Percentiles rank a stretch among this genome's conserved stretches.
These are phyloP conservation scores for Eulemur coronatus DNA, from an alignment of 2,797 vertebrate genomes.

Conservation along the genomic window DNA sequence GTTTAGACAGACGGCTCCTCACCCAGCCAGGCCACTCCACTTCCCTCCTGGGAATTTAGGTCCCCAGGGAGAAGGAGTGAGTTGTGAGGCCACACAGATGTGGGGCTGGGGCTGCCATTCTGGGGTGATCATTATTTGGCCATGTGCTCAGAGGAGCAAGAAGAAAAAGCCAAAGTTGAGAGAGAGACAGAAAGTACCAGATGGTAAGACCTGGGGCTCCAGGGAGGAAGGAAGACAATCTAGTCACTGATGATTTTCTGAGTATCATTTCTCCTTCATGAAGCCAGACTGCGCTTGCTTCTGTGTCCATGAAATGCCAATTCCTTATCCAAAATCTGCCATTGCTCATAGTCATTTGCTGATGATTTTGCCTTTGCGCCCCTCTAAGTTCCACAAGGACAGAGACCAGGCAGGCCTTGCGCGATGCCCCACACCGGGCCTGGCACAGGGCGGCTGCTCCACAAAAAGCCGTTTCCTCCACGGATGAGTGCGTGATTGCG, in stretches of 20 bases:
- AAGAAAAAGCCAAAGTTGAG: neutral
- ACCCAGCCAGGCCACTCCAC: too few relatives aligned
- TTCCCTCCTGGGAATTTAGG: neutral
- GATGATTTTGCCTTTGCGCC: too few relatives aligned
- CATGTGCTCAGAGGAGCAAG: neutral
- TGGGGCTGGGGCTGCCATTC: neutral
- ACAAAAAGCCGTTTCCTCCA: neutral
- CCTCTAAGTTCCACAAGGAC: neutral
- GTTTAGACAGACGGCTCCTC: fast-evolving
- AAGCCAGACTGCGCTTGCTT: neutral
- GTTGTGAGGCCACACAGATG: neutral
- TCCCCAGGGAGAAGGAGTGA: neutral
- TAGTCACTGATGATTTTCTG: too few relatives aligned
- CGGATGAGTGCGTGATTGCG: neutral
- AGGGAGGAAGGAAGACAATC: neutral
- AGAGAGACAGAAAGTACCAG: neutral
- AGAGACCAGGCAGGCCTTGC: neutral
- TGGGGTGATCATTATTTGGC: neutral
- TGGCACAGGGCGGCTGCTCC: neutral
- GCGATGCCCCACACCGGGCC: neutral
- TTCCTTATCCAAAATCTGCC: neutral
- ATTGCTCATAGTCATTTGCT: neutral
- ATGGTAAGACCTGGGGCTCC: neutral
- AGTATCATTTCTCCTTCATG: neutral
- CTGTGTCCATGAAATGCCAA: neutral